Evolutionary conservation across 92 coral and sea anemone species (phyloP).

Genomic region (Bergia sp.): DNA sequence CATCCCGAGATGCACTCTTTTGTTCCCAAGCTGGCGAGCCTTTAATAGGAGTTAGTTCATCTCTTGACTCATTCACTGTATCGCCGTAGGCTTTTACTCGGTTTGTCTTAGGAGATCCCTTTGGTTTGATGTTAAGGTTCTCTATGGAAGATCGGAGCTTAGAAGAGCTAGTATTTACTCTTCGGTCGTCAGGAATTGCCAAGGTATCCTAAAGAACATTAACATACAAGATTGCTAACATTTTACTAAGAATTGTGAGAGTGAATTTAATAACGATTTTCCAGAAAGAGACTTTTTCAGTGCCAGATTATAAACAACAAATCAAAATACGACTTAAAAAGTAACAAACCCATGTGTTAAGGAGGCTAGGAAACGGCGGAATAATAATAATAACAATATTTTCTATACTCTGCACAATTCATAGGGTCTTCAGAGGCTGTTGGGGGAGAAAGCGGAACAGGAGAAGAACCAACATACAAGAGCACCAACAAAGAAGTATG

Average conservation of each 20-base stretch:
- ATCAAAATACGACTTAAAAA: too few species aligned
- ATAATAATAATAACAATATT: too few species aligned
- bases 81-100: neutral
- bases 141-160: constrained; percentile 10
- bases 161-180: neutral
- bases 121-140: constrained; percentile 1
- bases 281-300: too few species aligned
- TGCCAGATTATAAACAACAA: too few species aligned
- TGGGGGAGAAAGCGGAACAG: neutral
- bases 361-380: too few species aligned
- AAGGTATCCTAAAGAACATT: constrained; percentile 1
- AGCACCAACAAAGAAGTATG: neutral
- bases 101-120: constrained; percentile 26
- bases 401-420: too few species aligned
- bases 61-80: neutral
- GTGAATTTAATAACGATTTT: too few species aligned
- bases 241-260: neutral
- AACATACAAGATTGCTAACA: neutral
- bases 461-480: neutral
- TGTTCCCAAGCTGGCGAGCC: constrained; percentile 35
- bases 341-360: too few species aligned
- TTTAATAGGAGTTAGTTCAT: constrained; percentile 15
- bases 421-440: too few species aligned
- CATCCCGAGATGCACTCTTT: neutral
- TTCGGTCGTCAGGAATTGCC: constrained; percentile 16